A percentile compares a stretch with the other conserved stretches of the same genome.
These are phyloP conservation scores for Apodemus agrarius DNA, from an alignment of 2,797 vertebrate genomes.

Conservation along the genomic window DNA sequence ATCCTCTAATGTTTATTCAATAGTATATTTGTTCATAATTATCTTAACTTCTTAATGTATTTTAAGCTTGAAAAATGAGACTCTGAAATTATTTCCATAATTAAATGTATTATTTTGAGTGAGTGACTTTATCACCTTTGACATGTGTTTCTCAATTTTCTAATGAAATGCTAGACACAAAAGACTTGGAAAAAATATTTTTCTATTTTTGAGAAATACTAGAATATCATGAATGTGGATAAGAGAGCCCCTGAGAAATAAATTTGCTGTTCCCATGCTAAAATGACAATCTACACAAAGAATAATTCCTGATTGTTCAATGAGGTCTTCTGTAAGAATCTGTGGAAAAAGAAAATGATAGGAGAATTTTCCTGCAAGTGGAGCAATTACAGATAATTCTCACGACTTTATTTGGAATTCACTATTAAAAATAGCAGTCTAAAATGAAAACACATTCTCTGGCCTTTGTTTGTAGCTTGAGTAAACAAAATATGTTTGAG, in stretches of 20 bases:
- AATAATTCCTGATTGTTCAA: neutral
- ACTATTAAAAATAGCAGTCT: constrained; percentile 21
- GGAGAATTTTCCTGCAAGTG: neutral
- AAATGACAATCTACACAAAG: neutral
- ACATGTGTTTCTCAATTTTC: neutral
- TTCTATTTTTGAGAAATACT: neutral
- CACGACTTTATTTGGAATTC: neutral
- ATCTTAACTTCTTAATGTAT: neutral
- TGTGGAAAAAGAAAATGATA: neutral
- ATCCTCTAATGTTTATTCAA: neutral
- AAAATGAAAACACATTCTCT: neutral
- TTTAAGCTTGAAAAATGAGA: neutral
- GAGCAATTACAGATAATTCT: neutral
- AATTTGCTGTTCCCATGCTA: neutral
- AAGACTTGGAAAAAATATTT: neutral
- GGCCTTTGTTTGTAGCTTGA: neutral
- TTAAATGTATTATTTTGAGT: neutral
- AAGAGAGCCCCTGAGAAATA: neutral
- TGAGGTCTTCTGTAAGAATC: neutral
- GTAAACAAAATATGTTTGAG: constrained; percentile 14
- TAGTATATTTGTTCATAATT: neutral
- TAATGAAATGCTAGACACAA: neutral
- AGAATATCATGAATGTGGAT: neutral
- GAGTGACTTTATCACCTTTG: neutral
- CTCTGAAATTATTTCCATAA: constrained; percentile 20